Evolutionary conservation across 2,797 vertebrate species (phyloP).

Genomic region (Brotula barbata): DNA sequence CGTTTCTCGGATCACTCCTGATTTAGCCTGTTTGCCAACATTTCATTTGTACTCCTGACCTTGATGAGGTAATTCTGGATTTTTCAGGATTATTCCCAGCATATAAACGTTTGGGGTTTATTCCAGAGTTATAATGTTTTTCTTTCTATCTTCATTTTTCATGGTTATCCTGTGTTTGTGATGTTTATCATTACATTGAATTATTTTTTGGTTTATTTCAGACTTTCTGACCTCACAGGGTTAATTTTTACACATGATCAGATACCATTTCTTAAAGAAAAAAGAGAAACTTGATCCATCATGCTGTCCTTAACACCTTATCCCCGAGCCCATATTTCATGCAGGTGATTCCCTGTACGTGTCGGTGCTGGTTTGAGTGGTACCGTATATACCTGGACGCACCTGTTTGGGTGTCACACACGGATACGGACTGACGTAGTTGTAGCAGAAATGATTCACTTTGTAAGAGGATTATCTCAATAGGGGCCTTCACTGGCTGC

Average conservation of each 20-base stretch:
- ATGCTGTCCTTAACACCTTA: conserved; percentile 21
- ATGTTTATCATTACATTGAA: too few species aligned
- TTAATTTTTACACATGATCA: conserved; percentile 11
- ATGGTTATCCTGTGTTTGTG: too few species aligned
- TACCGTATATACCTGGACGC: conserved; percentile 33
- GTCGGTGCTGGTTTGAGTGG: conserved; percentile 36
- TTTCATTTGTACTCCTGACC: too few species aligned
- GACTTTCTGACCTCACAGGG: too few species aligned
- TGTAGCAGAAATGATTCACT: conserved; percentile 27
- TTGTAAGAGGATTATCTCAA: conserved; percentile 24
- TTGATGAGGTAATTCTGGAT: too few species aligned
- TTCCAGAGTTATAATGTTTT: too few species aligned
- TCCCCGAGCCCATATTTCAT: conserved; percentile 8
- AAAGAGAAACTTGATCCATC: conserved; percentile 12
- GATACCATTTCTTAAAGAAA: conserved; percentile 16
- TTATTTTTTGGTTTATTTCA: too few species aligned
- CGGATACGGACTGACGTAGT: conserved; percentile 37
- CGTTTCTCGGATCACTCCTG: too few species aligned
- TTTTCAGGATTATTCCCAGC: too few species aligned
- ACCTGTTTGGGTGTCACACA: conserved; percentile 53
- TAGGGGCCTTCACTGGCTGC: not conserved
- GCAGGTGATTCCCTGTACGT: conserved; percentile 9
- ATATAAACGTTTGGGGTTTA: too few species aligned
- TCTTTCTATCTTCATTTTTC: too few species aligned
- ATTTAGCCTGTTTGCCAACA: too few species aligned